A percentile compares a stretch with the other conserved stretches of the same genome.
These are phyloP conservation scores for Mixornis gularis DNA, from an alignment of 2,113 vertebrate genomes.

Conservation along the genomic window DNA sequence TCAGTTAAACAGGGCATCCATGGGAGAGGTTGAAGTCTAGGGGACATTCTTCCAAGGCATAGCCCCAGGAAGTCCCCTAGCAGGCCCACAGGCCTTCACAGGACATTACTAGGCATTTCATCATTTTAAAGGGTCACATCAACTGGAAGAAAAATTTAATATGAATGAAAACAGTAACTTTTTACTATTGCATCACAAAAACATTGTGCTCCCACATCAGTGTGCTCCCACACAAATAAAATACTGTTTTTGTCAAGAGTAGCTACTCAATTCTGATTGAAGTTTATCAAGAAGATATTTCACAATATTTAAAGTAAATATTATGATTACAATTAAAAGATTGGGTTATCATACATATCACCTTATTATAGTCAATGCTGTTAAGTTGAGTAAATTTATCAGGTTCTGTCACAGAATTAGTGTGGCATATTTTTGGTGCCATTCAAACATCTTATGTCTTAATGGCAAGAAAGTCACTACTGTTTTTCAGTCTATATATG, in stretches of 20 bases:
- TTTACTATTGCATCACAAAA: not conserved
- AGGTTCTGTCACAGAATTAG: not conserved
- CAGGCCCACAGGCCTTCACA: not conserved
- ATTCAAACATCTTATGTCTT: not conserved
- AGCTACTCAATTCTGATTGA: not conserved
- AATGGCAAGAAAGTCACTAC: not conserved
- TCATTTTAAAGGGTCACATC: not conserved
- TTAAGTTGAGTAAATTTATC: not conserved
- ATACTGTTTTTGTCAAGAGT: not conserved
- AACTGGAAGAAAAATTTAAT: not conserved
- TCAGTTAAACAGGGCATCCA: too few relatives aligned
- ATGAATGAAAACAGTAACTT: not conserved
- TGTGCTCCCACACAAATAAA: not conserved
- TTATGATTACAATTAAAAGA: not conserved
- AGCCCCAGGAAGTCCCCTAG: too few relatives aligned
- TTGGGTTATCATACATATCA: not conserved
- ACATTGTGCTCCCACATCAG: fast-evolving
- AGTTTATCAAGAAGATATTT: not conserved
- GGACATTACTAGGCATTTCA: not conserved
- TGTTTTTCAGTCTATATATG: not conserved
- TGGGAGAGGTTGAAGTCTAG: too few relatives aligned
- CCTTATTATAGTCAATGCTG: not conserved
- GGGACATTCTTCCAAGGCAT: too few relatives aligned
- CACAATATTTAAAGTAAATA: not conserved
- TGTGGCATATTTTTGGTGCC: not conserved